These are phyloP conservation scores for Geotrypetes seraphini DNA, from an alignment of 2,797 vertebrate genomes.

Conservation along the genomic window DNA sequence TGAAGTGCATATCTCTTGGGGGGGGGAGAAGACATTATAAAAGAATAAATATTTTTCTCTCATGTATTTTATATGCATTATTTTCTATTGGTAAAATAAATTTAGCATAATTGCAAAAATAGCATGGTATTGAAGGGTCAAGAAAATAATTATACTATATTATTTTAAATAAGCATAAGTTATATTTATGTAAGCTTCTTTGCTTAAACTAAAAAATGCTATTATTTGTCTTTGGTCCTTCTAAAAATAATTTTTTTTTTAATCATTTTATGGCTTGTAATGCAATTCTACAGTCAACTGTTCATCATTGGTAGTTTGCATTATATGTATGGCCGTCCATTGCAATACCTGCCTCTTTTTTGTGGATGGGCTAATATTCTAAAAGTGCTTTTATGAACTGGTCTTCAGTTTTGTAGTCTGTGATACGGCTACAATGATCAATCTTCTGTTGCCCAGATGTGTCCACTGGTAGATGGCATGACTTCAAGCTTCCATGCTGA, in stretches of 20 bases:
- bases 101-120: slow-evolving; percentile 47
- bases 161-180: slow-evolving; percentile 30
- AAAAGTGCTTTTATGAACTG: neutral
- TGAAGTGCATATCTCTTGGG: slow-evolving; percentile 13
- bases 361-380: too few species aligned
- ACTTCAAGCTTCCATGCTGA: slow-evolving; percentile 76
- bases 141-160: slow-evolving; percentile 29
- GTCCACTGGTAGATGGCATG: slow-evolving; percentile 62
- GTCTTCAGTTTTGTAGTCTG: slow-evolving; percentile 13
- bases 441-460: slow-evolving; percentile 72
- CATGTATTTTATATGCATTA: slow-evolving; percentile 22
- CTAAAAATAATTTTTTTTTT: too few species aligned
- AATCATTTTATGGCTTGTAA: too few species aligned
- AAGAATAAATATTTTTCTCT: slow-evolving; percentile 30
- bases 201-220: slow-evolving; percentile 41
- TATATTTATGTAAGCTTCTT: too few species aligned
- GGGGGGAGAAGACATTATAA: slow-evolving; percentile 29
- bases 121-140: slow-evolving; percentile 43
- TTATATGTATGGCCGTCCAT: too few species aligned
- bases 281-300: too few species aligned
- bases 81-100: slow-evolving; percentile 45
- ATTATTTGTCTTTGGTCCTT: slow-evolving; percentile 30
- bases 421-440: slow-evolving; percentile 31
- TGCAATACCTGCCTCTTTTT: too few species aligned
- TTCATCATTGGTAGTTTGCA: too few species aligned